Base-by-base conservation (phyloP, 1,140 invertebrate species). In the Tenebrio molitor region DNA sequence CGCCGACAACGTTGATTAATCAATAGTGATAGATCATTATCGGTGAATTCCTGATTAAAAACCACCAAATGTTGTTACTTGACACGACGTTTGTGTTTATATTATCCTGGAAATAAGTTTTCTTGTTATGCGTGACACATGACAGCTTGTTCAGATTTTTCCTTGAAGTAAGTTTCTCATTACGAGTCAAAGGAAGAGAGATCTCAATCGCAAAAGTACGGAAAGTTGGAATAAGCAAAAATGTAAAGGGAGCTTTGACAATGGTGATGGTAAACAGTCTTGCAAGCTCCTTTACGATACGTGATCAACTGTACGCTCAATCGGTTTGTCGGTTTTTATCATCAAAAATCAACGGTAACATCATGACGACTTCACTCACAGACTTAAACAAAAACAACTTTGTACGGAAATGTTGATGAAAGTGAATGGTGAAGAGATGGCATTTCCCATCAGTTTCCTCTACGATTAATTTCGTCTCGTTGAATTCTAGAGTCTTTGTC, bases 61-160 rank as follows among this genome's bases (percentile, higher is more conserved):
- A 58, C 23, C 23, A 58, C 6, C 50, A 34, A 34, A 58, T 29
- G 29, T 46, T 46, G 14, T 46, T 46, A 46, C n/a, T 58, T 58
- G 50, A 58, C 23, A 58, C 50, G 50, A 58, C 50, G 50, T 33
- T 58, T 58, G 29, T 58, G 23, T 58, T 58, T 58, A 58, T 58
- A 34, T 58, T 58, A 58, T 12, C 14, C 21, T 29, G 23, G n/a
- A 58, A 58, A 58, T 33, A 58, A 58, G 21, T 58, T 58, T 29
- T 2, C 23, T 12, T 29, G 50, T 25, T 29, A 33, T 58, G 21
- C 50, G 50, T 58, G 50, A 58, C 50, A 58, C 50, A 14, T 58
- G 50, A 58, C 50, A 29, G 50, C 50, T 58, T 58, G 50, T 29
- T n/a, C 50, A 23, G 50, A 58, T 58, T 58, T 58, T 58, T 25